Percentiles rank a stretch among this genome's conserved stretches.
phyloP scores from a whole-genome alignment of 2,113 vertebrate species.

The Heteronetta atricapilla region DNA sequence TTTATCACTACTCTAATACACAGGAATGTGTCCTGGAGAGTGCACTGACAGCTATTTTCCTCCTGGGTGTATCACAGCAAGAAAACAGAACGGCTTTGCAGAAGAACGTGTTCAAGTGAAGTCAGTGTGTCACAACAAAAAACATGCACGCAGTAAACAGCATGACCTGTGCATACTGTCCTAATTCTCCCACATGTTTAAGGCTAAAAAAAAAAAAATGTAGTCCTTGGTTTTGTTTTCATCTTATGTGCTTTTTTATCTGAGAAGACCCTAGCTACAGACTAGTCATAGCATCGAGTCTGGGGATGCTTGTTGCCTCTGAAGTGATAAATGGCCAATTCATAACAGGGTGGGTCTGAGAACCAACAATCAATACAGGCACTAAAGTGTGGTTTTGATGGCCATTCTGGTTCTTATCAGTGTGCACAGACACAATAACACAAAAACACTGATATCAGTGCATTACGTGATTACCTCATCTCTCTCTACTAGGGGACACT shows the following conservation, averaged over 20 bases:
- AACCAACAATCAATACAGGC: constrained; percentile 66
- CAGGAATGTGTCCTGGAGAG: neutral
- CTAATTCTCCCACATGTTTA: neutral
- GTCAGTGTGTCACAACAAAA: neutral
- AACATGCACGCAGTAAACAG: neutral
- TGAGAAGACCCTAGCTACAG: constrained; percentile 2
- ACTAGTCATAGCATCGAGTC: neutral
- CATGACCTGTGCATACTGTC: neutral
- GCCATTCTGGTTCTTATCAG: constrained; percentile 60
- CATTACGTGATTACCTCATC: constrained; percentile 50
- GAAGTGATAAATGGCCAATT: constrained; percentile 66
- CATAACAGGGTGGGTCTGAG: constrained; percentile 56
- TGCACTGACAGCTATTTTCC: neutral
- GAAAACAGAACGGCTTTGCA: constrained; percentile 3
- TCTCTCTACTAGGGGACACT: constrained; percentile 49
- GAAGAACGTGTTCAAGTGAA: neutral
- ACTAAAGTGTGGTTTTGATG: constrained; percentile 37
- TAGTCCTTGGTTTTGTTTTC: constrained; percentile 33
- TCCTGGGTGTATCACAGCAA: neutral
- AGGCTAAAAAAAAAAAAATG: constrained; percentile 19
- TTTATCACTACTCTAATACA: neutral
- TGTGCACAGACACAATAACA: constrained; percentile 57
- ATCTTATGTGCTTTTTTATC: constrained; percentile 39
- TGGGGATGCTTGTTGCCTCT: constrained; percentile 41
- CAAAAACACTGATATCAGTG: constrained; percentile 59